A percentile compares a stretch with the other conserved stretches of the same genome.
These are phyloP conservation scores for Macroteleia sp. DNA, from an alignment of 2,888 invertebrate species.

Conservation along the genomic window DNA sequence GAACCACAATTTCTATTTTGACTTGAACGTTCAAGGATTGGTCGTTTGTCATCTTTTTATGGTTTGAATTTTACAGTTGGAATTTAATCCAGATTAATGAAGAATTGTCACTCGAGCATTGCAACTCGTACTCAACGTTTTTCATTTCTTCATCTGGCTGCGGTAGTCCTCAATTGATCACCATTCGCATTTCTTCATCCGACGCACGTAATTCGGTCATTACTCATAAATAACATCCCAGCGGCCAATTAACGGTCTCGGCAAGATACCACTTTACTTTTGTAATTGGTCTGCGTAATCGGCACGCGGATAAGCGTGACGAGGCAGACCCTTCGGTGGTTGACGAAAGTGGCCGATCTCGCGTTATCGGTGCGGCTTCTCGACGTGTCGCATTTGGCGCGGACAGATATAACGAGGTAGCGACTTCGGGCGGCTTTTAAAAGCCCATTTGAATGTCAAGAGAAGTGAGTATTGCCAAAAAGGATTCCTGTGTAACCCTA, in stretches of 20 bases:
- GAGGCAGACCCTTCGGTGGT: conserved; percentile 7
- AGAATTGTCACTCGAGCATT: too few species aligned
- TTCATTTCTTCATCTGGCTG: not conserved
- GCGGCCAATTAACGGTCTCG: conserved; percentile 27
- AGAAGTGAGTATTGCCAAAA: conserved; percentile 22
- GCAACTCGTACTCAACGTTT: not conserved
- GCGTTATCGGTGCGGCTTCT: conserved; percentile 23
- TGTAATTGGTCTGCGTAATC: conserved; percentile 46
- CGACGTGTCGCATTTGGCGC: conserved; percentile 21
- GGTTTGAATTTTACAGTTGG: too few species aligned
- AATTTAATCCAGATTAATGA: too few species aligned
- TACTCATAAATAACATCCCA: conserved; percentile 22
- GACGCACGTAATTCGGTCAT: conserved; percentile 30
- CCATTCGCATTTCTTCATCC: not conserved
- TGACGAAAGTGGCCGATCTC: conserved; percentile 39
- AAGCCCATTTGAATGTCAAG: conserved; percentile 31
- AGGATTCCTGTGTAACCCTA: conserved; percentile 1
- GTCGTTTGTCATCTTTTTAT: too few species aligned
- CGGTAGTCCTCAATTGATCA: conserved; percentile 2
- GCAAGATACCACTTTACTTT: conserved; percentile 17
- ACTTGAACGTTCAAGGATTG: too few species aligned
- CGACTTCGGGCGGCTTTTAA: conserved; percentile 21
- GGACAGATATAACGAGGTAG: conserved; percentile 25
- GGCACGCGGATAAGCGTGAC: conserved; percentile 37
- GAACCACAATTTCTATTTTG: too few species aligned